These are phyloP conservation scores for Cyanoderma ruficeps DNA, from an alignment of 2,113 vertebrate genomes.

Conservation along the genomic window DNA sequence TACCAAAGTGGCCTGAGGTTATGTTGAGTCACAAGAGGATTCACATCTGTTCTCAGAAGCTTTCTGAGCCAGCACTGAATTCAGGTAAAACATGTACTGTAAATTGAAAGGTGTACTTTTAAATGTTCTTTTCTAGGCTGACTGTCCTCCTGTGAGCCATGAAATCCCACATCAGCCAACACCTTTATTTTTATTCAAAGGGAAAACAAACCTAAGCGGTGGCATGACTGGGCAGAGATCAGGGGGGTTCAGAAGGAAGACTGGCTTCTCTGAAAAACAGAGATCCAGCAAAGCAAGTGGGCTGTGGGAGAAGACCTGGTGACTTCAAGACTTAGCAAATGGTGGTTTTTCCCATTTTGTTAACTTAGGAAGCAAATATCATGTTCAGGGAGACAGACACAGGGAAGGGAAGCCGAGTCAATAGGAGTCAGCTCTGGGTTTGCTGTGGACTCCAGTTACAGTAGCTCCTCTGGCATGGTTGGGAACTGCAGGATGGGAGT, in stretches of 20 bases:
- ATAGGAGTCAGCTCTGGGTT: background rate
- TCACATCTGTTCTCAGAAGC: constrained; percentile 7
- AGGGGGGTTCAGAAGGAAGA: background rate
- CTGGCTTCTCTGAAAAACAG: background rate
- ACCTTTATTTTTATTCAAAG: constrained; percentile 5
- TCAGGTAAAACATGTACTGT: constrained; percentile 14
- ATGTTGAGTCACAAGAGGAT: background rate
- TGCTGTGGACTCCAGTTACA: background rate
- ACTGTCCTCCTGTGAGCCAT: constrained; percentile 25
- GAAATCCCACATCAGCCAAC: constrained; percentile 6
- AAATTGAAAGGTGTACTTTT: constrained; percentile 20
- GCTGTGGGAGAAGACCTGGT: background rate
- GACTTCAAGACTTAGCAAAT: background rate
- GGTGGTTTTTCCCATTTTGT: background rate
- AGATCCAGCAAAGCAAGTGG: background rate
- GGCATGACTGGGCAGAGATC: background rate
- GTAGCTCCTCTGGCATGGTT: rapidly evolving
- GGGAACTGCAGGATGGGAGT: background rate
- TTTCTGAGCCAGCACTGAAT: background rate
- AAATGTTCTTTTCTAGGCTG: constrained; percentile 14
- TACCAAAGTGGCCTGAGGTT: constrained; percentile 27
- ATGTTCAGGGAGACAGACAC: background rate
- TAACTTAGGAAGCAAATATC: background rate
- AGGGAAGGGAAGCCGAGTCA: background rate
- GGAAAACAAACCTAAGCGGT: background rate